Conservation (phyloP, 1,140 invertebrate species). For the Cydia splendana region DNA sequence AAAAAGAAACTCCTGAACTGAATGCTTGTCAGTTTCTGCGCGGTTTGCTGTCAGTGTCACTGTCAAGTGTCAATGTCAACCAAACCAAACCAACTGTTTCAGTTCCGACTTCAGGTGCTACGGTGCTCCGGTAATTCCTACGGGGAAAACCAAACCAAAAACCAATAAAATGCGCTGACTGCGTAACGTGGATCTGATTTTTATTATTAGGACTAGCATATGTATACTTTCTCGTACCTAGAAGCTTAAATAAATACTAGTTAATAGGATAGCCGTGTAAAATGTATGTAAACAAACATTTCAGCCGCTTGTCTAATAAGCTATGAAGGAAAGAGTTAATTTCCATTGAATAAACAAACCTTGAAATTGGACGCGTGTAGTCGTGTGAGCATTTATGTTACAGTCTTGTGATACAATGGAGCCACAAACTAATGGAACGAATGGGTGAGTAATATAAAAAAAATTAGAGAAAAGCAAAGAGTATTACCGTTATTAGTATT, state of each 20-base stretch:
- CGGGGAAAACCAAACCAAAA: background rate
- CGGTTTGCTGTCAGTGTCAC: background rate
- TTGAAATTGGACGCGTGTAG: slow-evolving; percentile 36
- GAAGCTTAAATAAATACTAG: background rate
- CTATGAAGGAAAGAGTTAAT: slow-evolving; percentile 22
- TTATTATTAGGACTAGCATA: background rate
- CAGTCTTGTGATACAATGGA: slow-evolving; percentile 21
- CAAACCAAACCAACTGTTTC: no score
- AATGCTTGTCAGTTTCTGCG: no score
- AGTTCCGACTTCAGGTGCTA: background rate
- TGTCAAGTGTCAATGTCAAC: background rate
- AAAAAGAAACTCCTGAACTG: no score
- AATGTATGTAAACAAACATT: background rate
- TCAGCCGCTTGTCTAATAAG: background rate
- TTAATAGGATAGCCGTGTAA: background rate
- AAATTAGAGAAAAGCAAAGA: background rate
- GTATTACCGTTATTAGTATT: no score
- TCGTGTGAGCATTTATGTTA: background rate
- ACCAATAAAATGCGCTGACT: background rate
- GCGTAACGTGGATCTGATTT: background rate
- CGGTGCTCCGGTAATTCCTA: background rate
- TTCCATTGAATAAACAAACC: slow-evolving; percentile 49
- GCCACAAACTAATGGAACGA: background rate
- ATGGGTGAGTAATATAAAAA: background rate
- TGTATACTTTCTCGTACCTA: background rate